Base-by-base conservation (phyloP, 2,797 vertebrate genomes). In the Sardinella longiceps region DNA sequence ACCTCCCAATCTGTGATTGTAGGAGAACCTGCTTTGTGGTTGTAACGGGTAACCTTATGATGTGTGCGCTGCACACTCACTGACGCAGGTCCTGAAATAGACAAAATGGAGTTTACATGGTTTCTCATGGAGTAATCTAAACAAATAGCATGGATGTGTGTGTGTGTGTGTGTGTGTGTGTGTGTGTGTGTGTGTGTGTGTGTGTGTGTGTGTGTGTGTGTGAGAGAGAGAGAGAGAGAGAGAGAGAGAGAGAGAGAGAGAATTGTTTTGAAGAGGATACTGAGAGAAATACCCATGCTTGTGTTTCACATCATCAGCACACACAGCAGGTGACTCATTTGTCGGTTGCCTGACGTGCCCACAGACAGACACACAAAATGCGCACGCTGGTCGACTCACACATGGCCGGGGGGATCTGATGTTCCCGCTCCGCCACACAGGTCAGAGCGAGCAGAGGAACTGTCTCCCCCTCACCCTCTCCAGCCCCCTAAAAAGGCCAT, bases 101-200 rank as follows among this genome's bases (percentile, higher is more conserved):
- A 74, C 30, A 74, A 74, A 74, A 39, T 39, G 12, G 33, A 74
- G 33, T 74, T 37, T 15, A 74, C 33, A 39, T 23, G 14, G 5
- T 37, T 37, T 74, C 46, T 48, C 46, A 48, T 48, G 46, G 33
- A 74, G 63, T 33, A 14, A 15, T 70, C 63, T 33, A 12, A 28
- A 70, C 11, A 30, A 70, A 33, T 70, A 28, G 28, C 28, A 70
- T 2, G 28, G 60, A 30, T 37, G 63, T 70, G 66, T 70, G 58
- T 45, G 30, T 83, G 39, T 83, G 56, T 23, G 39, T 46, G 2
- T 53, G 30, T 83, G 28, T 82, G 82, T 77, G 25, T 77, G 63
- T 74, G 70, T 84, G 74, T 84, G 51, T 84, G 20, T 84, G 70
- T 80, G 45, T 74, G 82, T 70, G 58, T 66, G 15, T 81, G 84